A percentile compares a stretch with the other conserved stretches of the same genome.
Evolutionary conservation across 2,888 invertebrate genomes (phyloP).

Genomic region (Tetanocera ferruginea): DNA sequence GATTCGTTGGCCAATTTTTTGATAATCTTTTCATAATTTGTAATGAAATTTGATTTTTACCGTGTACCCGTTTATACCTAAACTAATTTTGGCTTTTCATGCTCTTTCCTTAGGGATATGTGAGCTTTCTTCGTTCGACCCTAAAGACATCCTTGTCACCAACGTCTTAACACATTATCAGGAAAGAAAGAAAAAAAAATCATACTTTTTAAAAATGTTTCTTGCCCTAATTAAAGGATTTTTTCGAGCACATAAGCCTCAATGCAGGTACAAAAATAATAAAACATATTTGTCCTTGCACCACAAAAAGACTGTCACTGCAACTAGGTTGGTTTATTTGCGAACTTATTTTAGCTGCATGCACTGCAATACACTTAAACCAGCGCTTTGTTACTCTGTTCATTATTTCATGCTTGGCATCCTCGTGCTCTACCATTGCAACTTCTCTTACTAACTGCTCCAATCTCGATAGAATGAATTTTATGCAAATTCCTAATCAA

Average conservation of each 20-base stretch:
- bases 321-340: conserved; percentile 66
- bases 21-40: no score
- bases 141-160: background rate
- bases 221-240: no score
- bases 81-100: no score
- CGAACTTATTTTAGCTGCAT: conserved; percentile 59
- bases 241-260: no score
- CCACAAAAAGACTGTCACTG: conserved; percentile 54
- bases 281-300: conserved; percentile 62
- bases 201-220: no score
- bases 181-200: no score
- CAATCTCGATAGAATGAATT: conserved; percentile 44
- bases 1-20: no score
- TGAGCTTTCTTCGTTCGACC: no score
- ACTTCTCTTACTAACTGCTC: background rate
- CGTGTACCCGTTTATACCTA: no score
- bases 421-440: background rate
- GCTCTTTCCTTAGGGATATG: no score
- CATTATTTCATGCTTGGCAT: background rate
- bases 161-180: background rate
- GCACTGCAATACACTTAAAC: background rate
- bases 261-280: no score
- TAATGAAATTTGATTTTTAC: no score
- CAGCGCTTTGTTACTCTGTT: background rate
- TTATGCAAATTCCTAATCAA: conserved; percentile 71